Percentiles rank a stretch among this genome's conserved stretches.
Conservation (phyloP, 2,113 vertebrate species). For the Thermophis baileyi region DNA sequence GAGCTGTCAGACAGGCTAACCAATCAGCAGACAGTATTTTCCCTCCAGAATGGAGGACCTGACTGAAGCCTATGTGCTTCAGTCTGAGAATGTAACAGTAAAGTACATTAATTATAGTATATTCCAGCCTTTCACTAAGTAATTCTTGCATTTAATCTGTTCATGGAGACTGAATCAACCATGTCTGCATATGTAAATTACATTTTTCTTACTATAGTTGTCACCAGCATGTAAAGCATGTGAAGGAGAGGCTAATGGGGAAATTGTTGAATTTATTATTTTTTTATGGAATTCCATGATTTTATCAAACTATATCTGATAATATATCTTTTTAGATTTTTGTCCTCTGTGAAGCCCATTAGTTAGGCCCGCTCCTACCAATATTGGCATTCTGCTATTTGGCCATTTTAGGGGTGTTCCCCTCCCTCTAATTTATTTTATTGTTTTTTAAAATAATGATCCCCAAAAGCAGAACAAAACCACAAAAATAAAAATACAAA, state of each 20-base stretch:
- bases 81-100: no score
- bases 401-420: background rate
- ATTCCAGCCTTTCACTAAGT: background rate
- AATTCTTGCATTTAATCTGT: background rate
- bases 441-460: background rate
- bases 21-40: no score
- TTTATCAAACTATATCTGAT: background rate
- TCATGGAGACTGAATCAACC: background rate
- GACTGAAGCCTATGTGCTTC: no score
- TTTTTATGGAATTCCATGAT: background rate
- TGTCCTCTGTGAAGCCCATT: background rate
- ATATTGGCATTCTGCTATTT: background rate
- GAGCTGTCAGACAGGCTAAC: no score
- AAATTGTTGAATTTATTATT: background rate
- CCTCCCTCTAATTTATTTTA: background rate
- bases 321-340: background rate
- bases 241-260: background rate
- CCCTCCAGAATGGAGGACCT: no score
- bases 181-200: background rate
- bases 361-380: background rate
- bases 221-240: background rate
- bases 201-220: background rate
- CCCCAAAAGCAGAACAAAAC: background rate
- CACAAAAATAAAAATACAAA: background rate
- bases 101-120: background rate